Evolutionary conservation across 2,113 vertebrate species (phyloP).

Genomic region (Herpetotheres cachinnans): DNA sequence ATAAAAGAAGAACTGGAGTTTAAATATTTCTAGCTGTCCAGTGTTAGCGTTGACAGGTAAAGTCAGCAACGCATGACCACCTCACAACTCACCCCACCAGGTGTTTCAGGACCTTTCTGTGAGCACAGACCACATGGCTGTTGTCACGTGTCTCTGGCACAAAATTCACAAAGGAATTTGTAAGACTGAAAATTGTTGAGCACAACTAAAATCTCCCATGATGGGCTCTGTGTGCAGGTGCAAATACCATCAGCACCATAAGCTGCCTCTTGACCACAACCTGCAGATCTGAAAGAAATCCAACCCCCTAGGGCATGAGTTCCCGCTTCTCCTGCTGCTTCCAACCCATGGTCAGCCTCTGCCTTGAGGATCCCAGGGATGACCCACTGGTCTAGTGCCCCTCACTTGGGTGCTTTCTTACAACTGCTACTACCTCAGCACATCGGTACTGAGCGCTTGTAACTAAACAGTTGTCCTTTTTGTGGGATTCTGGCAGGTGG

Average conservation of each 20-base stretch:
- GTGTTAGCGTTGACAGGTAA: not conserved
- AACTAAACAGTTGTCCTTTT: not conserved
- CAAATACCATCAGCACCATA: not conserved
- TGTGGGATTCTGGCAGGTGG: not conserved
- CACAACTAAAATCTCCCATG: not conserved
- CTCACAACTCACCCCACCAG: not conserved
- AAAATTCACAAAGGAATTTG: not conserved
- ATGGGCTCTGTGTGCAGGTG: not conserved
- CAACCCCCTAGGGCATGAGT: not conserved
- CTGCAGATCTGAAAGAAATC: not conserved
- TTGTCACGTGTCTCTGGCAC: not conserved
- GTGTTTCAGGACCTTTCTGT: not conserved
- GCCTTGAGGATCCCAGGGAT: not conserved
- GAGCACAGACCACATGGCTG: not conserved
- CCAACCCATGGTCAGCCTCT: not conserved
- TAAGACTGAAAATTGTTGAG: not conserved
- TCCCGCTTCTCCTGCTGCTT: not conserved
- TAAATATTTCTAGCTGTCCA: not conserved
- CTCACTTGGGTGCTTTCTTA: not conserved
- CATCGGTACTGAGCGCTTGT: not conserved
- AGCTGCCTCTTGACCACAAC: not conserved
- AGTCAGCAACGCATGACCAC: not conserved
- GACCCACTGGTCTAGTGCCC: no score
- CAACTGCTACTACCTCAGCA: not conserved
- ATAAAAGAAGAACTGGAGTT: not conserved